A percentile compares a stretch with the other conserved stretches of the same genome.
Evolutionary conservation across 1,140 invertebrate genomes (phyloP).

Genomic region (Acromyrmex charruanus): DNA sequence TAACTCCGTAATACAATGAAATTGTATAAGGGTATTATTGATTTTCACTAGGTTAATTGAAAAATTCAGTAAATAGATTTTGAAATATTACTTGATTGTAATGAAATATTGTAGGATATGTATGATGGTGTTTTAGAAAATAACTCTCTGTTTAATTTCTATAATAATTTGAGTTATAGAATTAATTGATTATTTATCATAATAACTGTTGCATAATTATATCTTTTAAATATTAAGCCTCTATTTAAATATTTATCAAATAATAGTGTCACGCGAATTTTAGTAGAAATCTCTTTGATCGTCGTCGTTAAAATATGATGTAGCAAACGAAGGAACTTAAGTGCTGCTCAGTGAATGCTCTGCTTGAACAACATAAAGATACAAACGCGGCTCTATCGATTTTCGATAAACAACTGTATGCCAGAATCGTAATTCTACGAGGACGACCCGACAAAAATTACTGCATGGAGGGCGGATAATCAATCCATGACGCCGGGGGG

Average conservation of each 20-base stretch:
- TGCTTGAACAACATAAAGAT: slow-evolving; percentile 36
- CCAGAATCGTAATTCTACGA: slow-evolving; percentile 2
- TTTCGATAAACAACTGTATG: slow-evolving; percentile 63
- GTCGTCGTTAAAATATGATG: slow-evolving; percentile 24
- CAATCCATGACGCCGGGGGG: slow-evolving; percentile 51
- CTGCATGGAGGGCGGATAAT: slow-evolving; percentile 60
- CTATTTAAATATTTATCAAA: neutral
- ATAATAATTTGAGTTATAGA: neutral
- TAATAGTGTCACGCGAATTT: neutral
- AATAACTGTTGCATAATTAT: neutral
- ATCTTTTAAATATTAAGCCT: neutral
- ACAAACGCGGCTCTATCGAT: slow-evolving; percentile 28
- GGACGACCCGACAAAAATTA: slow-evolving; percentile 63
- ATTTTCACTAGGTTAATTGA: slow-evolving; percentile 54
- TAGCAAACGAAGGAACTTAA: slow-evolving; percentile 9
- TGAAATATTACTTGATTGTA: slow-evolving; percentile 39
- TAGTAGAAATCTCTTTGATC: neutral
- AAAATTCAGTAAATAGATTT: slow-evolving; percentile 50
- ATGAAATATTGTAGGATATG: neutral
- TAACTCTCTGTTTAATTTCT: slow-evolving; percentile 18
- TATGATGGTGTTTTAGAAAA: neutral
- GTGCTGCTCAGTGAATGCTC: neutral
- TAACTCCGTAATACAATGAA: slow-evolving; percentile 39
- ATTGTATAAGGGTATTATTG: slow-evolving; percentile 17
- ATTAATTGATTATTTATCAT: neutral